phyloP scores from a whole-genome alignment of 2,797 vertebrate genomes.

The Rhabdophis nuchalis region DNA sequence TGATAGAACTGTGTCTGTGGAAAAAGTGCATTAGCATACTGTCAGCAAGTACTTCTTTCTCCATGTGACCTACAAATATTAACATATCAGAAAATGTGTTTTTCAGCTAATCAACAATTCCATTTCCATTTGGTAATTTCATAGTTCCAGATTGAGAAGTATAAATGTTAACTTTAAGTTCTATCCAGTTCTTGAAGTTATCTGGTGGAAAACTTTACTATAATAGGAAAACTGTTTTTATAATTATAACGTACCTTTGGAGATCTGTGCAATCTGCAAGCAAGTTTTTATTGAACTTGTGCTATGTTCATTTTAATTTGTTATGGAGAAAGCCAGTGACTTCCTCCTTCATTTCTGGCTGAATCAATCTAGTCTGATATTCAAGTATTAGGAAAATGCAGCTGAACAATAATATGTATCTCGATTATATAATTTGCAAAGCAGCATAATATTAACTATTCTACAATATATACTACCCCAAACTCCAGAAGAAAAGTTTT shows the following conservation, averaged over 20 bases:
- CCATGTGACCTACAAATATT: not conserved
- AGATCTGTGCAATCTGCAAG: conserved; percentile 21
- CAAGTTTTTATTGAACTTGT: conserved; percentile 45
- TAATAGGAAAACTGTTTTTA: conserved; percentile 22
- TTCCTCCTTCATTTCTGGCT: conserved; percentile 61
- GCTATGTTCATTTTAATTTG: conserved; percentile 26
- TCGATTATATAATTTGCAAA: conserved; percentile 77
- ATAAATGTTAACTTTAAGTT: conserved; percentile 39
- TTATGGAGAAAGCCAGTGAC: conserved; percentile 37
- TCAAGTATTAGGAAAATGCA: conserved; percentile 81
- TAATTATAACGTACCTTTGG: conserved; percentile 41
- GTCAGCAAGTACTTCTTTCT: not conserved
- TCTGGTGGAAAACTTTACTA: conserved; percentile 33
- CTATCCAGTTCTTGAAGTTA: conserved; percentile 35
- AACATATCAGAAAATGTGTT: not conserved
- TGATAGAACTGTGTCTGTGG: not conserved
- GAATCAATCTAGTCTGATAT: conserved; percentile 61
- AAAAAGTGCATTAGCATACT: not conserved
- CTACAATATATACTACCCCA: conserved; percentile 81
- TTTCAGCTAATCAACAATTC: not conserved
- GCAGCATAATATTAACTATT: conserved; percentile 78
- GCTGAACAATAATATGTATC: conserved; percentile 83
- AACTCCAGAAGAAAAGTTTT: conserved; percentile 70
- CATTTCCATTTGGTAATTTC: not conserved
- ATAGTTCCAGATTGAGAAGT: conserved; percentile 21